Base-by-base conservation (phyloP, 2,888 invertebrate genomes). In the Ophion ellenae region DNA sequence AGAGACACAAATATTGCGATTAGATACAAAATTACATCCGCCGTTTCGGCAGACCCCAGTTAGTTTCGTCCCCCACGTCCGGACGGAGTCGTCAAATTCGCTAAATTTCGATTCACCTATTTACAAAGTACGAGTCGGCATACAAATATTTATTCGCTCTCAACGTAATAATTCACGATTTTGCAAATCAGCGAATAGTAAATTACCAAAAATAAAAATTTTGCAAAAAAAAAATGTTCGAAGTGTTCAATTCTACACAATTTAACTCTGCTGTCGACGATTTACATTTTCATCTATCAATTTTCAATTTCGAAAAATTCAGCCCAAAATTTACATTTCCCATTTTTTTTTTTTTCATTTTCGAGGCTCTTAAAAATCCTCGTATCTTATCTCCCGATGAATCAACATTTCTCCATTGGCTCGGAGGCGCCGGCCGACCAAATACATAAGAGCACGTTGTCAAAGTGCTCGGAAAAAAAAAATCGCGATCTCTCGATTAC, bases 361-460 rank as follows among this genome's bases (percentile, higher is more conserved):
- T 14, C 14, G 5, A 14, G 53, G 4, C 53, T 17, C 53, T 53
- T 17, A 66, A 66, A 40, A 66, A 66, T 66, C 17, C 6, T 66
- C 40, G 17, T 66, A 66, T 66, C 66, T 36, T 66, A 66, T 66
- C 36, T 40, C 66, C 14, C 17, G 36, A 66, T 36, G 66, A 7
- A 40, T 28, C 24, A 64, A 36, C 36, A 3, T 10, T 61, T 66
- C n/a, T 66, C 17, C 0, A n/a, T 40, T 40, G 9, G 32, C 32
- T 64, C 11, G 14, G 32, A 7, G 3, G 61, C 11, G 10, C 20
- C 9, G 24, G 10, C 61, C 24, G 24, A 61, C 40, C 7, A 11
- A 61, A 24, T 61, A 24, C 20, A 32, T 17, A 3, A 36, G 20
- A 66, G 36, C 66, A 66, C 66, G 66, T 61, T 61, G 61, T 24